phyloP scores from a whole-genome alignment of 2,797 vertebrate genomes.

The Trichosurus vulpecula region DNA sequence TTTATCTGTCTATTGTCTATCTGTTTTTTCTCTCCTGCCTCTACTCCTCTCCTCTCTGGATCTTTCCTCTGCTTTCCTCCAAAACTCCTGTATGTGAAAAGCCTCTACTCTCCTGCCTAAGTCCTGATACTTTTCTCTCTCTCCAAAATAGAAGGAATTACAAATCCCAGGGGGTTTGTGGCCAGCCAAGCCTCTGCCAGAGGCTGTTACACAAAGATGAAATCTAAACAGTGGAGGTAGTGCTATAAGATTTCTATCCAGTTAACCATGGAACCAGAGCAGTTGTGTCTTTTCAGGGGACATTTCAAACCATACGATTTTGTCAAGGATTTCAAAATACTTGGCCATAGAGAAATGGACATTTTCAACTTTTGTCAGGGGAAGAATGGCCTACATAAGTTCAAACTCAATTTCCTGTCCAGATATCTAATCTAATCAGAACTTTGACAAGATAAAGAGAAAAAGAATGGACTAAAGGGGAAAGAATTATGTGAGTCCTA shows the following conservation, averaged over 20 bases:
- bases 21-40: background rate
- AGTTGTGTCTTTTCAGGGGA: slow-evolving; percentile 10
- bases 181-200: background rate
- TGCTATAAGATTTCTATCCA: background rate
- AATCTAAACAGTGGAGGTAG: background rate
- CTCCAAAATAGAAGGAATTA: background rate
- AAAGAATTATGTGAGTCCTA: background rate
- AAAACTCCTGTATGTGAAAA: background rate
- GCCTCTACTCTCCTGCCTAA: background rate
- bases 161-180: background rate
- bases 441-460: background rate
- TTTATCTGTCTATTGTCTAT: background rate
- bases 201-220: background rate
- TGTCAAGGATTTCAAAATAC: background rate
- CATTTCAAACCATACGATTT: background rate
- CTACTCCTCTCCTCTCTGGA: fast-evolving
- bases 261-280: background rate
- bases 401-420: background rate
- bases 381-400: background rate
- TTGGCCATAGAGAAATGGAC: background rate
- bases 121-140: background rate
- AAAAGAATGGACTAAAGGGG: background rate
- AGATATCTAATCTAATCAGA: background rate
- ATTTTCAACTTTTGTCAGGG: background rate
- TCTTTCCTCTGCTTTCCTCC: background rate